A percentile compares a stretch with the other conserved stretches of the same genome.
phyloP scores from a whole-genome alignment of 2,888 invertebrate genomes.

The Polyploca ridens region DNA sequence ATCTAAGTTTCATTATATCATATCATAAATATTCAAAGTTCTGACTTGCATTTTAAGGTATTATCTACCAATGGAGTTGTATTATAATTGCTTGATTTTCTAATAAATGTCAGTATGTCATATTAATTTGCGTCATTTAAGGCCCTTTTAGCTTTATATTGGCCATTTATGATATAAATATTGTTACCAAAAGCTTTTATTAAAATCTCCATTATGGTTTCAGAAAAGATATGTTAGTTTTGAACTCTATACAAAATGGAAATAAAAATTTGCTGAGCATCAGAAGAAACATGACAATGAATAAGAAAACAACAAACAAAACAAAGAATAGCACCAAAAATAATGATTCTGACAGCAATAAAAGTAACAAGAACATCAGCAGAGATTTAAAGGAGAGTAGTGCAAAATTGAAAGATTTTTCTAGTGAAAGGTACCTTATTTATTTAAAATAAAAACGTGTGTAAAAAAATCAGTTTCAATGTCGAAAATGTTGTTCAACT shows the following conservation, averaged over 20 bases:
- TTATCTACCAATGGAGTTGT: not conserved
- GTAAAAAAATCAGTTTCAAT: no score
- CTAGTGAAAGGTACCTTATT: slow-evolving; percentile 29
- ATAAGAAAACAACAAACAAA: slow-evolving; percentile 14
- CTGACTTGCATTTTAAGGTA: not conserved
- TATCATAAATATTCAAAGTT: not conserved
- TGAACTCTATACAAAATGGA: slow-evolving; percentile 53
- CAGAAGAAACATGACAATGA: slow-evolving; percentile 14
- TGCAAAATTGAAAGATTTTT: slow-evolving; percentile 10
- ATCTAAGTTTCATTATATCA: no score
- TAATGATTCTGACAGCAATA: slow-evolving; percentile 13
- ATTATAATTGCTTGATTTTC: not conserved
- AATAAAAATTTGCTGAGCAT: slow-evolving; percentile 26
- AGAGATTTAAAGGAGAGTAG: slow-evolving; percentile 14
- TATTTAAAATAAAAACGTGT: not conserved
- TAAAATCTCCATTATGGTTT: slow-evolving; percentile 31
- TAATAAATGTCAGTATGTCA: no score
- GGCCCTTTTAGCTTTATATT: no score
- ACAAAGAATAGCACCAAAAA: slow-evolving; percentile 23
- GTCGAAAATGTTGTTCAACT: no score
- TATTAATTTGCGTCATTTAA: not conserved
- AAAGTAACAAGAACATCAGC: slow-evolving; percentile 16
- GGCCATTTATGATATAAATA: no score
- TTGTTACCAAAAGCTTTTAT: no score
- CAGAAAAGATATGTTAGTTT: slow-evolving; percentile 68